Evolutionary conservation across 2,113 vertebrate genomes (phyloP).

Genomic region (Symphodus melops): DNA sequence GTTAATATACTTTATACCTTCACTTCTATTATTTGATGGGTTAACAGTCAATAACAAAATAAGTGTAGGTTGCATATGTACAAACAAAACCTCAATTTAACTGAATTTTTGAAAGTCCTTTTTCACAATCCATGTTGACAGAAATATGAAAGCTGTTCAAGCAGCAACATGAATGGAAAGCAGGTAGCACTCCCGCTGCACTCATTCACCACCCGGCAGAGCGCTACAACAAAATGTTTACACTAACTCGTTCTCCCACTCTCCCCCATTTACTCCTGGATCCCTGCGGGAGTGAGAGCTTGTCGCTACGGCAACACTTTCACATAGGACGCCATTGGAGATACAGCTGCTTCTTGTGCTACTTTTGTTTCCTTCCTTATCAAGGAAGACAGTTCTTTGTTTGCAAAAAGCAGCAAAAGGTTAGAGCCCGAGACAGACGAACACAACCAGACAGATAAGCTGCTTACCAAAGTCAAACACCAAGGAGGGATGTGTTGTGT

Average conservation of each 20-base stretch:
- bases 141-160: constrained; percentile 25
- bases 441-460: constrained; percentile 75
- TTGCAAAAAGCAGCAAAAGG: constrained; percentile 73
- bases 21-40: neutral
- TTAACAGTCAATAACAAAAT: neutral
- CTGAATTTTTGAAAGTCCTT: constrained; percentile 23
- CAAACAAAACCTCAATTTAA: constrained; percentile 24
- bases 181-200: constrained; percentile 16
- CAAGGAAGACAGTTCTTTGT: constrained; percentile 72
- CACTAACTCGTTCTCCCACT: constrained; percentile 55
- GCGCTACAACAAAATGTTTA: constrained; percentile 69
- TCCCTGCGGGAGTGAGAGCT: constrained; percentile 51
- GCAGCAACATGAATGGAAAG: constrained; percentile 30
- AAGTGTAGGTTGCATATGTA: neutral
- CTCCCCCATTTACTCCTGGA: constrained; percentile 57
- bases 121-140: constrained; percentile 15
- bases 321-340: constrained; percentile 69
- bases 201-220: constrained; percentile 31
- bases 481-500: constrained; percentile 72
- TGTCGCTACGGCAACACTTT: constrained; percentile 72
- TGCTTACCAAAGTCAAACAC: constrained; percentile 80
- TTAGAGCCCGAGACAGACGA: constrained; percentile 71
- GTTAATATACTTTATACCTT: too few relatives aligned
- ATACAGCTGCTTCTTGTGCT: constrained; percentile 63
- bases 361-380: constrained; percentile 79